Evolutionary conservation across 2,888 invertebrate genomes (phyloP).

Genomic region (Nephrotoma flavescens): DNA sequence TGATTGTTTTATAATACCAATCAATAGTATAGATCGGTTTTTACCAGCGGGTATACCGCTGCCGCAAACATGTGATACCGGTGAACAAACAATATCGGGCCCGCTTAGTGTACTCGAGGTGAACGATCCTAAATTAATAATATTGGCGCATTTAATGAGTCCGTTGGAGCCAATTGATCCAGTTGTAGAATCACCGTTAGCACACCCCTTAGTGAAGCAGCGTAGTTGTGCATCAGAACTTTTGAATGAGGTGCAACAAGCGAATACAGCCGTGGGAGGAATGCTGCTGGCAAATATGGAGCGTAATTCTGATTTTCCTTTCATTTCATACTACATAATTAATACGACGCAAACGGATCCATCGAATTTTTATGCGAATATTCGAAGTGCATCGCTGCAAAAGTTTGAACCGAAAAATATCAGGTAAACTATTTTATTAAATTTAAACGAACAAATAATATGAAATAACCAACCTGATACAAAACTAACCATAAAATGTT

Average conservation of each 20-base stretch:
- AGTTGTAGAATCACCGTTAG: conserved; percentile 66
- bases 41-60: conserved; percentile 76
- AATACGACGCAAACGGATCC: conserved; percentile 79
- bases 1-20: conserved; percentile 88
- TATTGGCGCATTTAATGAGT: conserved; percentile 80
- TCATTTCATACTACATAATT: conserved; percentile 81
- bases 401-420: conserved; percentile 72
- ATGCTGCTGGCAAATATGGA: conserved; percentile 86
- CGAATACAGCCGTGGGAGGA: conserved; percentile 60
- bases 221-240: conserved; percentile 63
- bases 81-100: conserved; percentile 33
- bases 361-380: conserved; percentile 68
- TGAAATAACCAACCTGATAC: no score
- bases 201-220: conserved; percentile 65
- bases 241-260: conserved; percentile 50
- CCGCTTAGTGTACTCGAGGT: conserved; percentile 65
- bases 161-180: conserved; percentile 76
- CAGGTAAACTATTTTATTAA: conserved; percentile 20
- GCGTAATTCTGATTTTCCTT: conserved; percentile 74
- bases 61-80: conserved; percentile 46
- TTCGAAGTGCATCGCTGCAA: conserved; percentile 66
- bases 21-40: conserved; percentile 75
- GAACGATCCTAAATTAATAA: conserved; percentile 78
- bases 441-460: no score
- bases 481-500: no score